Conservation (phyloP, 1,140 invertebrate species). For the Listronotus oregonensis region DNA sequence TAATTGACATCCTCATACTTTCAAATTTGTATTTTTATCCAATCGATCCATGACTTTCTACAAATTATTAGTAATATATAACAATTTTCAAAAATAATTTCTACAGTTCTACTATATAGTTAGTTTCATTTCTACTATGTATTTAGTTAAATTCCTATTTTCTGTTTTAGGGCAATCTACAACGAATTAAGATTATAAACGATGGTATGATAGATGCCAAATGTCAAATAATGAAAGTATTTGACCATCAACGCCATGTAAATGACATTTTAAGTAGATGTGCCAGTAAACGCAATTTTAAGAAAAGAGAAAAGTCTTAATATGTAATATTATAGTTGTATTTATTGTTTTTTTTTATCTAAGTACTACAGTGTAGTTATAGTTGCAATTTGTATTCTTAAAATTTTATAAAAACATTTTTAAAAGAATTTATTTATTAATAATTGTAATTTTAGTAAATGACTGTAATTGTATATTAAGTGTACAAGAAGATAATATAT, state of each 20-base stretch:
- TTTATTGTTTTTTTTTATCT: conserved; percentile 23
- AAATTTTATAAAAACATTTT: conserved; percentile 32
- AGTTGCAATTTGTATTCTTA: conserved; percentile 33
- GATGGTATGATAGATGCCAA: conserved; percentile 90
- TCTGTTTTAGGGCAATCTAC: conserved; percentile 83
- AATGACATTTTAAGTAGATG: conserved; percentile 87
- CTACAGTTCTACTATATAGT: too few species aligned
- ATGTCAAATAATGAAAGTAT: conserved; percentile 84
- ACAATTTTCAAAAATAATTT: too few species aligned
- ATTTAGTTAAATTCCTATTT: too few species aligned
- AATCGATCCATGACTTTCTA: too few species aligned
- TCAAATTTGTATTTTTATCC: too few species aligned
- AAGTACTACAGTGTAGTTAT: conserved; percentile 30
- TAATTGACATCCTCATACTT: too few species aligned
- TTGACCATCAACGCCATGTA: conserved; percentile 88
- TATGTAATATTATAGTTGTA: conserved; percentile 12
- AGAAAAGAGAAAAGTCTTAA: conserved; percentile 77
- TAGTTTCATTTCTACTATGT: too few species aligned
- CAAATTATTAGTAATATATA: too few species aligned
- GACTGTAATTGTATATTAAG: conserved; percentile 16
- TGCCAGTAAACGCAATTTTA: conserved; percentile 87
- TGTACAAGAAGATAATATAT: conserved; percentile 18
- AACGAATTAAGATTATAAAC: conserved; percentile 89
- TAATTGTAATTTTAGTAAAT: conserved; percentile 22
- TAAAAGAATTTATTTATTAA: conserved; percentile 24